A percentile compares a stretch with the other conserved stretches of the same genome.
Conservation (phyloP, 2,888 invertebrate species). For the Acanthoscelides obtectus region DNA sequence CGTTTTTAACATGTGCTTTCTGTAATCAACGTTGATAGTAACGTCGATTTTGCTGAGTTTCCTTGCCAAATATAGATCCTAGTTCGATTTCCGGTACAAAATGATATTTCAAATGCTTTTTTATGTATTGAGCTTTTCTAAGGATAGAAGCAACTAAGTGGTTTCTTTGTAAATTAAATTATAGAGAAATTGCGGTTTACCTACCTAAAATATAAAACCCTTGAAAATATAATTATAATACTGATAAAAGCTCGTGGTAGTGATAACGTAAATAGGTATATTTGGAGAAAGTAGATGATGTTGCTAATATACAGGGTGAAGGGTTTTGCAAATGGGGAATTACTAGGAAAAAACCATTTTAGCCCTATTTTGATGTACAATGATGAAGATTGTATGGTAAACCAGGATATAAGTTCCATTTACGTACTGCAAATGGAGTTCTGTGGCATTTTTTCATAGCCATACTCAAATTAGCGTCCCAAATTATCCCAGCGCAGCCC, state of each 20-base stretch:
- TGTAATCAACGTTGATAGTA: background rate
- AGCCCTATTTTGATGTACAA: too few species aligned
- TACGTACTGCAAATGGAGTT: too few species aligned
- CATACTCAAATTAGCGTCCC: too few species aligned
- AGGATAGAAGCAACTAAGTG: too few species aligned
- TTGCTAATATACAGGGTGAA: background rate
- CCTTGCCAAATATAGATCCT: background rate
- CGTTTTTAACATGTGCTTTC: background rate
- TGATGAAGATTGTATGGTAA: too few species aligned
- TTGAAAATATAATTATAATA: background rate
- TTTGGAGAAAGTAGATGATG: background rate
- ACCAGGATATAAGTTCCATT: too few species aligned
- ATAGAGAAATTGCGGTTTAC: background rate
- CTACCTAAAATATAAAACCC: background rate
- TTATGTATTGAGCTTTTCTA: background rate
- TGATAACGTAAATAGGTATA: background rate
- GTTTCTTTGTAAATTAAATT: background rate
- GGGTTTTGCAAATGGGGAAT: too few species aligned
- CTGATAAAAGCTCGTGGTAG: background rate
- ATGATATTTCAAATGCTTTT: background rate
- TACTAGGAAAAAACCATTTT: too few species aligned
- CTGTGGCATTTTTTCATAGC: too few species aligned
- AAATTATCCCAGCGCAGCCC: too few species aligned
- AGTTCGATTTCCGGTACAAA: background rate
- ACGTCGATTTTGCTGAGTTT: background rate